Base-by-base conservation (phyloP, 1,140 invertebrate species). In the Bombus difficillimus region DNA sequence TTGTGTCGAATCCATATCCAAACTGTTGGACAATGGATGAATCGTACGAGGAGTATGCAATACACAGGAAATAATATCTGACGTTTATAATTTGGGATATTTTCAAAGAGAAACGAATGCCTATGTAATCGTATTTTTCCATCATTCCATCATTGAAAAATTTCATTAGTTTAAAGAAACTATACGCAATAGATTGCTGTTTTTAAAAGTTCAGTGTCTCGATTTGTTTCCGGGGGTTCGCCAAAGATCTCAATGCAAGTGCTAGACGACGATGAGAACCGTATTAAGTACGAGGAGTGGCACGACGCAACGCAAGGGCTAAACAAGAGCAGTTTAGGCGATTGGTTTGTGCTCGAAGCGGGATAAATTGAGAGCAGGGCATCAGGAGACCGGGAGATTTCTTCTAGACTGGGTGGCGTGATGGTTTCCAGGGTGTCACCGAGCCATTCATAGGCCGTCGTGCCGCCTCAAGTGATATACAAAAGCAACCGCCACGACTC, bases 401-500 rank as follows among this genome's bases (percentile, higher is more conserved):
- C 83, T 85, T 85, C 75, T 69, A 85, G 83, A 85, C 77, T 62
- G 77, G 62, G 81, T 75, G 81, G 74, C 81, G 81, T 41, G 86
- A 69, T 34, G 81, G 57, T 84, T 81, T 59, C 86, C 78, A 73
- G 87, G 77, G 84, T 77, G 83, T 83, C 71, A 78, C 75, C 74
- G 84, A 85, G 76, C 75, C 74, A 89, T 89, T 89, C 85, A 89
- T n/a, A 66, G 84, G 68, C 75, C 74, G 86, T 78, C 85, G 68
- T 85, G 89, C 82, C 86, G 85, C 79, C 82, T 90, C 85, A 90
- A 90, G 89, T 90, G 88, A 90, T 89, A 85, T 75, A 90, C 89
- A 90, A 90, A 90, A 74, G 88, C 88, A 69, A 53, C 82, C 88
- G 85, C 74, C 88, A 69, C 71, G 72, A 66, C 62, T 68, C 62